These are phyloP conservation scores for Parascotia fuliginaria DNA, from an alignment of 2,888 invertebrate species.

Conservation along the genomic window DNA sequence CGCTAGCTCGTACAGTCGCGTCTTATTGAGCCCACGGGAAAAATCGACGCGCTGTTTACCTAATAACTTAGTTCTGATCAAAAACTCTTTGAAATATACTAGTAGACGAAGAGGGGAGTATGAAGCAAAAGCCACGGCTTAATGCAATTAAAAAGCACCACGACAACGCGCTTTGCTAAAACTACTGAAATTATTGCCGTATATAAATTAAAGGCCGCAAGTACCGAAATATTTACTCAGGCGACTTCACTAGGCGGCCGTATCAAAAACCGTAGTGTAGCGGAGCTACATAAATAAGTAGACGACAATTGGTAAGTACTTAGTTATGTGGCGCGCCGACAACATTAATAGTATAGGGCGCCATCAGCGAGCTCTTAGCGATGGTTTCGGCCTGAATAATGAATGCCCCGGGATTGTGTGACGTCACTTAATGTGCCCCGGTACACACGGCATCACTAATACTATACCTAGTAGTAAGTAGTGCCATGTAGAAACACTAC, in stretches of 20 bases:
- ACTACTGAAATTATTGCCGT: too few species aligned
- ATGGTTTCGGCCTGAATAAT: slow-evolving; percentile 31
- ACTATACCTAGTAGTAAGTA: neutral
- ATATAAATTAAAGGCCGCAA: too few species aligned
- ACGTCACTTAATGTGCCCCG: slow-evolving; percentile 13
- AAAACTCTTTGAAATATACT: slow-evolving; percentile 34
- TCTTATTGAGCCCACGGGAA: slow-evolving; percentile 3
- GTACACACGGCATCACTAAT: slow-evolving; percentile 29
- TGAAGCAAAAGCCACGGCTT: slow-evolving; percentile 8
- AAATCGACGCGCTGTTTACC: slow-evolving; percentile 27
- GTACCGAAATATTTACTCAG: too few species aligned
- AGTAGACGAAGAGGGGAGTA: slow-evolving; percentile 22
- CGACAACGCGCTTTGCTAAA: neutral
- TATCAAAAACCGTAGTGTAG: slow-evolving; percentile 22
- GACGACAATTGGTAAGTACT: slow-evolving; percentile 31
- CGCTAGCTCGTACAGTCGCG: slow-evolving; percentile 1
- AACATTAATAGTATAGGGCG: slow-evolving; percentile 42
- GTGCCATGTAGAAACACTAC: too few species aligned
- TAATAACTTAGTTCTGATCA: slow-evolving; percentile 40
- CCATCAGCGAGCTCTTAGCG: slow-evolving; percentile 31
- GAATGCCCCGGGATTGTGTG: slow-evolving; percentile 17
- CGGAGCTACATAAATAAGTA: slow-evolving; percentile 31
- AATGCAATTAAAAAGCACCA: neutral
- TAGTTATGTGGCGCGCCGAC: slow-evolving; percentile 36
- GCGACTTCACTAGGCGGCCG: too few species aligned